Conservation (phyloP, 1,140 invertebrate species). For the Aradophagus sp. region DNA sequence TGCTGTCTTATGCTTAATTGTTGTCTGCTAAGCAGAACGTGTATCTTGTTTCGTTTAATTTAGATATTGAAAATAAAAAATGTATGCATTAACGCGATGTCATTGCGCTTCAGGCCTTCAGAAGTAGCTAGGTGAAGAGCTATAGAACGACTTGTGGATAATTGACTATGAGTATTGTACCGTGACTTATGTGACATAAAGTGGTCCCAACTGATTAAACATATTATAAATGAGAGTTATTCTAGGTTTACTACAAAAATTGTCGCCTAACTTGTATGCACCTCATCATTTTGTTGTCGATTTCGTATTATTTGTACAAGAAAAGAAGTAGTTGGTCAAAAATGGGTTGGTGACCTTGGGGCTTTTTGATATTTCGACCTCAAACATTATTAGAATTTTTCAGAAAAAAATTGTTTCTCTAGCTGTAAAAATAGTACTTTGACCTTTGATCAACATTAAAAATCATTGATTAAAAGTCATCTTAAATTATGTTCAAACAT, state of each 20-base stretch:
- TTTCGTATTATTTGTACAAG: no score
- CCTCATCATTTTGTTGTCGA: no score
- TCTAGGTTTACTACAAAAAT: constrained; percentile 16
- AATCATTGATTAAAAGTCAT: no score
- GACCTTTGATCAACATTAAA: no score
- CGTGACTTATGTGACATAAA: constrained; percentile 66
- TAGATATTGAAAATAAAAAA: constrained; percentile 48
- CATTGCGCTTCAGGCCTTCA: constrained; percentile 49
- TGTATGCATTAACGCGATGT: constrained; percentile 20
- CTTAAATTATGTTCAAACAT: no score
- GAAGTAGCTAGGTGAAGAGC: constrained; percentile 49
- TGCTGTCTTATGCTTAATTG: constrained; percentile 3
- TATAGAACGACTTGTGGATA: constrained; percentile 62
- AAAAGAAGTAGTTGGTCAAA: no score
- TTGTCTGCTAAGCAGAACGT: constrained; percentile 4
- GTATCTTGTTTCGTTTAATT: constrained; percentile 24
- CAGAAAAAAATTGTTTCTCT: no score
- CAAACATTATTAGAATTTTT: no score
- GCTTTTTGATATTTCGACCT: no score
- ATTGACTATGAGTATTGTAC: constrained; percentile 71
- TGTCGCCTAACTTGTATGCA: no score
- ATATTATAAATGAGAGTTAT: constrained; percentile 55
- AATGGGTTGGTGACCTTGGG: no score
- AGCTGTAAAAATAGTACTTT: no score
- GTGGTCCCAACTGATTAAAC: constrained; percentile 68